Evolutionary conservation across 2,888 invertebrate genomes (phyloP), one percentile per base, ranked within the genome.

Genomic region (Epirrhoe tristata): DNA sequence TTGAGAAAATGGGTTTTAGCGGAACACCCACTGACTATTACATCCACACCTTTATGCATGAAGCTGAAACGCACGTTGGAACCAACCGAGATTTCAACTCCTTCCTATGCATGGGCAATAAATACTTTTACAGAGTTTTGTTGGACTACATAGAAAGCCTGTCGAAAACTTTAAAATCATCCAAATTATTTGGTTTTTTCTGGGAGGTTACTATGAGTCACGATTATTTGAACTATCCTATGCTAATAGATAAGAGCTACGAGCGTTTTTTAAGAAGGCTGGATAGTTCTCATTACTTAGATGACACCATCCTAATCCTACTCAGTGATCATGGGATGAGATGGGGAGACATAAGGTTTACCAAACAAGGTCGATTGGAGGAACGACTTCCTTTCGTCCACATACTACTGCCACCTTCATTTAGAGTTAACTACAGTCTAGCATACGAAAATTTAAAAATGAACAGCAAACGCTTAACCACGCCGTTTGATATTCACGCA

Each of bases 301-400:
- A 96, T 59, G 94, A 95, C 32, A 97, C 97, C 0, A 93, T 95
- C 52, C 77, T 96, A 12, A 91, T 98, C 59, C 84, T 97, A 8
- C 93, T 98, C 92, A 98, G 98, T 84, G 98, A 98, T 82, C 98
- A 98, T 81, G 98, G 98, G 0, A 95, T 98, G 66, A 93, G 98
- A 69, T 98, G 97, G 96, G 98, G 98, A 1, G 94, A 94, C 6
- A 97, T 98, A 75, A 94, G 98, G 8, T 93, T 94, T 74, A 98
- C 98, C 0, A 97, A 96, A 85, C 97, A 98, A 87, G 97, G 97
- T 1, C 94, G 96, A 81, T 94, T 98, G 81, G 98, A 99, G 86
- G 98, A 98, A 83, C 95, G 98, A 54, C 93, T 98, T 63, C 98
- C 99, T 0, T 95, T 98, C 72, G 92, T 98, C 39, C 96, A 96